Evolutionary conservation across 2,113 vertebrate genomes (phyloP), one percentile per base, ranked within the genome.

Genomic region (Sula dactylatra): DNA sequence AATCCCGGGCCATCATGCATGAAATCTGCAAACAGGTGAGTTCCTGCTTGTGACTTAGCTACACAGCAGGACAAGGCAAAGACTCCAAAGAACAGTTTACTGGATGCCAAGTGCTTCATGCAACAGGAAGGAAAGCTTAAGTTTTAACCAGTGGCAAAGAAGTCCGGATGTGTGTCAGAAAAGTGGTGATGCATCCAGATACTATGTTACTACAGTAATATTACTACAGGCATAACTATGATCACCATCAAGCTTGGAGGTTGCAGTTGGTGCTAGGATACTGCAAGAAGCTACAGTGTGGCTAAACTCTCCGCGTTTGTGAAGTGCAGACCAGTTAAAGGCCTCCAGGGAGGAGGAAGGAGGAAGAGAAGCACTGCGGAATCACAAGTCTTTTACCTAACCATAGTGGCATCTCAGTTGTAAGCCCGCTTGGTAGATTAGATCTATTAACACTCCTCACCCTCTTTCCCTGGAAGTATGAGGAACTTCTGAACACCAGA

Each of bases 121-220:
- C 19, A 58, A 47, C 16, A 61, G 62, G 58, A 67, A 78, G 16
- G 20, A 55, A 71, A 71, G 40, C 16, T 25, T 16, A 27, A 12
- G 36, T 52, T 47, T 36, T 31, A 49, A 77, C 36, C 25, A 54
- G 50, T 4, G 21, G 18, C 58, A 32, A 26, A 54, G 70, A 40
- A 40, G 21, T 4, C 13, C 0, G 0, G 25, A 40, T 4, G 13
- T 22, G n/a, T 34, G 21, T 17, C 16, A 36, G 71, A 36, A 19
- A n/a, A 82, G 64, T 5, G 9, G 56, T 9, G 26, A 77, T 24
- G 25, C 81, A 29, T 6, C 29, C 32, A 12, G 18, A 44, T 18
- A 32, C 73, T 34, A 5, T 11, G 32, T 16, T 45, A 26, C 61
- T 42, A 11, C 40, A 62, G 13, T 11, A 22, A 16, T 11, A 31